Conservation (phyloP, 1,140 invertebrate species). For the Pantala flavescens region DNA sequence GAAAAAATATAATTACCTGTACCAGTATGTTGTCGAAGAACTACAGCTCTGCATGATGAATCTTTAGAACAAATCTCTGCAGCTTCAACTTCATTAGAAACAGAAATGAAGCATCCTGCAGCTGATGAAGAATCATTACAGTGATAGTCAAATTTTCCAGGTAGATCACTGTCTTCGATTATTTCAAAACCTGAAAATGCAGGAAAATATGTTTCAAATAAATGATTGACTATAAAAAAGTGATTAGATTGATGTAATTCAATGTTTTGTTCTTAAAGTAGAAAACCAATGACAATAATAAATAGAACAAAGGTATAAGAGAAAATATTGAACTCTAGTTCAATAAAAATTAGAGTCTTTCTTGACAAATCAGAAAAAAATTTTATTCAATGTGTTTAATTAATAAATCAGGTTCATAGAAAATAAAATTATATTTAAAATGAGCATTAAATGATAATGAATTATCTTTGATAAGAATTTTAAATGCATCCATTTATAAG, state of each 20-base stretch:
- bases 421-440: no score
- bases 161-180: slow-evolving; percentile 28
- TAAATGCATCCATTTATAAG: no score
- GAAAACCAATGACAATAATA: neutral
- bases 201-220: neutral
- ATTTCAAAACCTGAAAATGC: slow-evolving; percentile 18
- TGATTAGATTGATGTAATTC: neutral
- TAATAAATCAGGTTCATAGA: no score
- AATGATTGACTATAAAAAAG: neutral
- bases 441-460: no score
- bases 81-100: slow-evolving; percentile 34
- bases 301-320: no score
- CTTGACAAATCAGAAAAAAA: no score
- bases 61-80: slow-evolving; percentile 33
- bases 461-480: no score
- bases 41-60: slow-evolving; percentile 32
- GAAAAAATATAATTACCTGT: slow-evolving; percentile 27
- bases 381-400: no score
- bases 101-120: slow-evolving; percentile 32
- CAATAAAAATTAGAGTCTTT: no score
- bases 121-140: slow-evolving; percentile 32
- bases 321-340: no score
- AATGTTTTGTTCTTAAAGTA: neutral
- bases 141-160: slow-evolving; percentile 33
- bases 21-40: slow-evolving; percentile 34